Evolutionary conservation across 2,113 vertebrate genomes (phyloP).

Genomic region (Tragelaphus scriptus): DNA sequence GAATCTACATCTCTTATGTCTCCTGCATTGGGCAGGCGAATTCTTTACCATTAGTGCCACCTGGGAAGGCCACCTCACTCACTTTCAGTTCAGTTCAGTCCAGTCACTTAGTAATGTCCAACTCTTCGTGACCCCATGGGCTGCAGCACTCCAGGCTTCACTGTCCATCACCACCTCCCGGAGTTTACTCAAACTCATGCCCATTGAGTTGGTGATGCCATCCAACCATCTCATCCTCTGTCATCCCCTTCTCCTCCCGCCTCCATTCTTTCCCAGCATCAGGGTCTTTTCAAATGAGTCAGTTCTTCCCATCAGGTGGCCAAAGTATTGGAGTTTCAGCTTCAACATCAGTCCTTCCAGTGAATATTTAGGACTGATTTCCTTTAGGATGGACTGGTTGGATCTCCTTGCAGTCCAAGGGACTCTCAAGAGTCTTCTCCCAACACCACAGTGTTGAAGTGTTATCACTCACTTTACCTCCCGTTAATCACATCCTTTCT

Average conservation of each 20-base stretch:
- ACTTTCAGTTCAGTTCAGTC: not conserved
- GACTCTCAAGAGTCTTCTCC: not conserved
- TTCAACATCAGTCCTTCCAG: not conserved
- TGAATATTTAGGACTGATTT: not conserved
- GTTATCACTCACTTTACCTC: not conserved
- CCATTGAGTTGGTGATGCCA: not conserved
- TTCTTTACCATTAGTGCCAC: not conserved
- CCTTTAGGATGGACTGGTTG: not conserved
- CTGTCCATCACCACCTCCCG: rapidly evolving
- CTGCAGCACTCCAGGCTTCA: rapidly evolving
- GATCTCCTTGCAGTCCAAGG: not conserved
- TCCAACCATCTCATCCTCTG: not conserved
- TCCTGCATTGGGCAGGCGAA: not conserved
- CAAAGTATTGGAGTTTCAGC: not conserved
- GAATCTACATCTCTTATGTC: not conserved
- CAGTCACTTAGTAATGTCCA: not conserved
- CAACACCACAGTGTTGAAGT: not conserved
- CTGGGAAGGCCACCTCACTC: not conserved
- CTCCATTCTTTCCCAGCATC: not conserved
- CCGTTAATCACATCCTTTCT: not conserved
- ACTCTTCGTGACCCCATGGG: not conserved
- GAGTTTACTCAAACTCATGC: not conserved
- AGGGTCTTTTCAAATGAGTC: not conserved
- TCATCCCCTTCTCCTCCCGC: not conserved
- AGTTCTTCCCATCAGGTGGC: not conserved